Evolutionary conservation across 2,888 invertebrate species (phyloP).

Genomic region (Cephus pulcher): DNA sequence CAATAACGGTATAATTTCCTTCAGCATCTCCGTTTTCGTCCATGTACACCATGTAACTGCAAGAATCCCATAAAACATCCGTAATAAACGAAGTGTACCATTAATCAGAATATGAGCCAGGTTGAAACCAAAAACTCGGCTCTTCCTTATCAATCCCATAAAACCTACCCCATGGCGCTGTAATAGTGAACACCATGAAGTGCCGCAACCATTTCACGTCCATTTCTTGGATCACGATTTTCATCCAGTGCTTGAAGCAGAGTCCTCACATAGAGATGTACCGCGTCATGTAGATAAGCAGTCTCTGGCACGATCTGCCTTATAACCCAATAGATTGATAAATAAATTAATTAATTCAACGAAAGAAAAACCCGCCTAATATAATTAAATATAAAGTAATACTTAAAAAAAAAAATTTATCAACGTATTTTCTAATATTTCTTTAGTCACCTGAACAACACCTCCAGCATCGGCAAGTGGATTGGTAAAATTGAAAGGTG

Average conservation of each 20-base stretch:
- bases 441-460: conserved; percentile 61
- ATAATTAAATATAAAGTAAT: background rate
- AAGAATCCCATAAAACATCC: conserved; percentile 12
- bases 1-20: conserved; percentile 92
- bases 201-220: conserved; percentile 81
- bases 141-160: background rate
- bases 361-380: too few species aligned
- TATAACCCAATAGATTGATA: conserved; percentile 38
- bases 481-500: conserved; percentile 90
- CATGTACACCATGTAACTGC: conserved; percentile 92
- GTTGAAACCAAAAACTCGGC: background rate
- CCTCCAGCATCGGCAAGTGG: conserved; percentile 80
- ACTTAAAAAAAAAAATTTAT: conserved; percentile 6
- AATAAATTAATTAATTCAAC: too few species aligned
- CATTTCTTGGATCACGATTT: conserved; percentile 81
- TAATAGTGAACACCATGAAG: conserved; percentile 83
- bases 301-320: conserved; percentile 86
- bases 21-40: conserved; percentile 93
- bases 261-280: conserved; percentile 90
- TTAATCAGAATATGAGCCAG: background rate
- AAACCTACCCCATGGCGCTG: conserved; percentile 85
- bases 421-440: background rate
- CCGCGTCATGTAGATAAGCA: conserved; percentile 93
- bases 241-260: conserved; percentile 77
- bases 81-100: conserved; percentile 9